Evolutionary conservation across 2,113 vertebrate genomes (phyloP), one percentile per base, ranked within the genome.

Genomic region (Struthidea cinerea): DNA sequence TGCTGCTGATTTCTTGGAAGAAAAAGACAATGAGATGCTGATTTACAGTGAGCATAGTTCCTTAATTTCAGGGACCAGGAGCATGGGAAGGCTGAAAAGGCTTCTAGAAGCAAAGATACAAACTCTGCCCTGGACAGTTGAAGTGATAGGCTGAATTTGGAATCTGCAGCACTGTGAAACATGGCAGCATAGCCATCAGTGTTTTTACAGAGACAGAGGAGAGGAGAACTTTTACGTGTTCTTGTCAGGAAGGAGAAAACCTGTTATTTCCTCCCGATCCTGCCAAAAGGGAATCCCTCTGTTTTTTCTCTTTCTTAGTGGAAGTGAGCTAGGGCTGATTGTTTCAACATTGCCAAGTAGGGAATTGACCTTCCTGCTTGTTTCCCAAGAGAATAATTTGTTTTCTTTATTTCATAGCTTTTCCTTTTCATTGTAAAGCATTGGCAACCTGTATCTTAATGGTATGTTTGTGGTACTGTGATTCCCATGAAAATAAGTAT

Each of bases 221-320:
- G 49, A 79, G 76, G 35, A 82, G 69, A 88, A 70, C 49, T 59
- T 78, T 32, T 87, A 53, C 11, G 3, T 35, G 70, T 77, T 94
- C 44, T 60, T 88, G 42, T 83, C 35, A 52, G 79, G 89, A 85
- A 92, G 60, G 76, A 74, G 69, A 90, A 89, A 92, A 89, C 59
- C 56, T 82, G 88, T 85, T 93, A 92, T 84, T 96, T 97, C 90
- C 94, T 96, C 28, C 61, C 77, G 33, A 37, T 65, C 32, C 53
- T 93, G 95, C 97, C 96, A 96, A 91, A 96, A 73, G 97, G 96
- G 97, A 97, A 94, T 97, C 96, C 96, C 90, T 68, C 33, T 79
- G 26, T 57, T 97, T 91, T 93, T 84, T 39, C 68, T 91, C n/a
- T 56, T 89, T 69, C 41, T 60, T 79, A 82, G 85, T 0, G 57